These are phyloP conservation scores for Aplocera efformata DNA, from an alignment of 2,888 invertebrate species.

Conservation along the genomic window DNA sequence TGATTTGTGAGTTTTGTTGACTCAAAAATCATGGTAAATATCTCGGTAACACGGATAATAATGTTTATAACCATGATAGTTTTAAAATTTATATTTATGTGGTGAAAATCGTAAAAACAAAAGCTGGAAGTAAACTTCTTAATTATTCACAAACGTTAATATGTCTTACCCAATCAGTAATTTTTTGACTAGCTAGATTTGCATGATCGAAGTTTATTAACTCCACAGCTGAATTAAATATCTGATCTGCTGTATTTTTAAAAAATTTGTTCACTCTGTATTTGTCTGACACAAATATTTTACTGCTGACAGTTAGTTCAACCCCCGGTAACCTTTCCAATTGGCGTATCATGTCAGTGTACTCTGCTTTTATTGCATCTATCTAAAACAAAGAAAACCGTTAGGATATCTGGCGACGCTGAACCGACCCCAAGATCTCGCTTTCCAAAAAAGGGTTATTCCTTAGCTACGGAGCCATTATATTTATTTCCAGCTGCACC, in stretches of 20 bases:
- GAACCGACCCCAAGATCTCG: too few relatives aligned
- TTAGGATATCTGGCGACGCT: not conserved
- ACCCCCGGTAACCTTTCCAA: constrained; percentile 55
- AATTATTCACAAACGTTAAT: not conserved
- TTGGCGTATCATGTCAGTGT: constrained; percentile 25
- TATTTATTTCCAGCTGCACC: too few relatives aligned
- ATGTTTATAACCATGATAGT: too few relatives aligned
- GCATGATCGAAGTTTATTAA: constrained; percentile 75
- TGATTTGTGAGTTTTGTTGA: too few relatives aligned
- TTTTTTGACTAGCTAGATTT: constrained; percentile 43
- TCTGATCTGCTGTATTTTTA: constrained; percentile 58
- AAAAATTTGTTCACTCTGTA: constrained; percentile 69
- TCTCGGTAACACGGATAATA: too few relatives aligned
- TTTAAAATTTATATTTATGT: too few relatives aligned
- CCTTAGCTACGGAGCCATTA: too few relatives aligned
- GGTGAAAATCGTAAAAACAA: constrained; percentile 79
- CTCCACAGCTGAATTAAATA: constrained; percentile 80
- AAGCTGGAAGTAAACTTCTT: not conserved
- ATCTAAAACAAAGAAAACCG: constrained; percentile 1
- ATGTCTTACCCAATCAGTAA: constrained; percentile 40
- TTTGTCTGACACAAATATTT: constrained; percentile 74
- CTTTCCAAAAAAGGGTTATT: too few relatives aligned
- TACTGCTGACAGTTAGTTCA: constrained; percentile 82
- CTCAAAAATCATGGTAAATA: too few relatives aligned
- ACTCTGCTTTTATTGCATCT: constrained; percentile 10